Conservation (phyloP, 2,113 vertebrate species). For the Sinocyclocheilus rhinocerous region DNA sequence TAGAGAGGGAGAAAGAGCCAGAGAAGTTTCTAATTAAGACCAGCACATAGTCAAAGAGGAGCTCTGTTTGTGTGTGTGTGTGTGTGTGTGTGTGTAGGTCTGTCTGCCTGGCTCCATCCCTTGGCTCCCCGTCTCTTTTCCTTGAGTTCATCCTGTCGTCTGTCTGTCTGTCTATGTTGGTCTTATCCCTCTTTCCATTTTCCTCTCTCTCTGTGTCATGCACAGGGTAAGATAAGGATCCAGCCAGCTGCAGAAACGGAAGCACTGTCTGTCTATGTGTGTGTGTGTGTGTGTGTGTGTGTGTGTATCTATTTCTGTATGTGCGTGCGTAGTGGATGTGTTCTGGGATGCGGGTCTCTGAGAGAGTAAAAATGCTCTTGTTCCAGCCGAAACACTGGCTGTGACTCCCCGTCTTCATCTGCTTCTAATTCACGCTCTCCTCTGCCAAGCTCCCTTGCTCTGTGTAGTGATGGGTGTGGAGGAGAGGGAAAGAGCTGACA, state of each 20-base stretch:
- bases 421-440: conserved; percentile 43
- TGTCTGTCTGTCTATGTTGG: conserved; percentile 15
- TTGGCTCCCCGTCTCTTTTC: conserved; percentile 44
- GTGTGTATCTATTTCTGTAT: conserved; percentile 2
- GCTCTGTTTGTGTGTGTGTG: conserved; percentile 12
- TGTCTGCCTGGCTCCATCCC: conserved; percentile 17
- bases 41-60: not conserved
- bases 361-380: conserved; percentile 2
- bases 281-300: no score
- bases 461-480: conserved; percentile 38
- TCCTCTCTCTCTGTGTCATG: conserved; percentile 28
- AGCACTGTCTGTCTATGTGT: not conserved
- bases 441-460: not conserved
- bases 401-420: conserved; percentile 40
- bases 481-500: conserved; percentile 32
- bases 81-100: conserved; percentile 5
- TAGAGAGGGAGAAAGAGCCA: not conserved
- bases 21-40: conserved; percentile 39
- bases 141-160: conserved; percentile 25
- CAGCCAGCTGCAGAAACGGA: conserved; percentile 32
- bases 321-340: not conserved
- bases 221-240: conserved; percentile 19
- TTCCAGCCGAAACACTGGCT: conserved; percentile 31
- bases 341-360: not conserved
- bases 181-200: conserved; percentile 36